Percentiles rank a stretch among this genome's conserved stretches.
Evolutionary conservation across 2,888 invertebrate species (phyloP).

Genomic region (Coelinius sp.): DNA sequence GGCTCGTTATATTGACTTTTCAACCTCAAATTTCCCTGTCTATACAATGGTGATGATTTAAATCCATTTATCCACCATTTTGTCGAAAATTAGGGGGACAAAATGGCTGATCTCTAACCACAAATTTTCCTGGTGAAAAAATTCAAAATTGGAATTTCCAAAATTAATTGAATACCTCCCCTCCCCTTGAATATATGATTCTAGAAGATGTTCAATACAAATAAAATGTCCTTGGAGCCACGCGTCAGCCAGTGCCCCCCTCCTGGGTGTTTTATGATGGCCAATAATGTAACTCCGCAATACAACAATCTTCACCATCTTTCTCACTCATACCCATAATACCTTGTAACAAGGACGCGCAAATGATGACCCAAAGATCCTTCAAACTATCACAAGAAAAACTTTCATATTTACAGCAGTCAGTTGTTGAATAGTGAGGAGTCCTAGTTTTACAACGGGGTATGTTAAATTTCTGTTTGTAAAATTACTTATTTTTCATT

Average conservation of each 20-base stretch:
- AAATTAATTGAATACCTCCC: no score
- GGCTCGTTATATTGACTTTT: not conserved
- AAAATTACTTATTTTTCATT: conserved; percentile 25
- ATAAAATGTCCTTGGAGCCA: conserved; percentile 62
- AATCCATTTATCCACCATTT: no score
- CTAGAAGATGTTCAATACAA: not conserved
- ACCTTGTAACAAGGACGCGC: conserved; percentile 9
- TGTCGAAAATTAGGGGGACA: no score
- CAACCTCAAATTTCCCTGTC: no score
- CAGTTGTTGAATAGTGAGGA: not conserved
- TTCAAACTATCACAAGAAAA: not conserved
- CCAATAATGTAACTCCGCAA: conserved; percentile 63
- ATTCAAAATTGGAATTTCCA: no score
- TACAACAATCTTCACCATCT: conserved; percentile 43
- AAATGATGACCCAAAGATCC: conserved; percentile 24
- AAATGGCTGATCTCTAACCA: no score
- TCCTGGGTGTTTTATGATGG: conserved; percentile 62
- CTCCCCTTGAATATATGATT: not conserved
- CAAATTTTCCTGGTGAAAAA: no score
- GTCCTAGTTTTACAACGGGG: conserved; percentile 1
- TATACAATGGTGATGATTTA: no score
- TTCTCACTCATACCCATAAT: conserved; percentile 10
- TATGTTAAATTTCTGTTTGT: conserved; percentile 1
- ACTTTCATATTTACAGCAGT: conserved; percentile 19
- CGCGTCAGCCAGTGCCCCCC: conserved; percentile 58